Evolutionary conservation across 1,140 invertebrate genomes (phyloP), one percentile per base, ranked within the genome.

Genomic region (Aphidius ervi): DNA sequence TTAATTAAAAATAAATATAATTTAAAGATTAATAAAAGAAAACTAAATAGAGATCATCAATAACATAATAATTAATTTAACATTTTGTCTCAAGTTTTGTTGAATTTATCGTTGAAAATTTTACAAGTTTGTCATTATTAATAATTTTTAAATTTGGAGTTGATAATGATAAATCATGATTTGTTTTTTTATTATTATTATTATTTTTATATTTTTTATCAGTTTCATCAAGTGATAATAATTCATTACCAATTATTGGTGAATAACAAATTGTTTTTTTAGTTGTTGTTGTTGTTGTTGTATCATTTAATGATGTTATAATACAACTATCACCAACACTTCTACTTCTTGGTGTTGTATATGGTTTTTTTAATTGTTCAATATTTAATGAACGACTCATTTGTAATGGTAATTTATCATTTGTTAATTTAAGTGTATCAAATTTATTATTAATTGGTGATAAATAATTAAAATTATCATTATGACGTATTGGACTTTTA

Each of bases 291-390:
- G 71, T 74, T 5, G 75, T 74, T 5, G 75, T 77, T 9, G 70
- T 73, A 48, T 79, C 74, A 61, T 74, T 77, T 6, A 71, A 73
- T 5, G 72, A 72, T 23, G 72, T 78, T 0, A 73, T 79, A 20
- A 78, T 70, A 50, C 74, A 78, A 57, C 74, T 77, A 9, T 74
- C 73, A 5, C 65, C 69, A 5, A 75, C 72, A 56, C 72, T 77
- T 45, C 67, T 68, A 45, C 71, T 74, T 8, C 75, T 66, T n/a
- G 68, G 65, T 9, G 67, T 58, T 9, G 68, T 67, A 5, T 67
- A 63, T 4, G 63, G 63, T 46, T 70, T 72, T 56, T 69, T 66
- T 37, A 70, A 59, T 9, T 73, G 69, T 56, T 75, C 69, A 46
- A 71, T 68, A 10, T 71, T 73, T 1, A 76, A 43, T 20, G 75